These are phyloP conservation scores for Cirrhinus molitorella DNA, from an alignment of 2,797 vertebrate genomes.

Conservation along the genomic window DNA sequence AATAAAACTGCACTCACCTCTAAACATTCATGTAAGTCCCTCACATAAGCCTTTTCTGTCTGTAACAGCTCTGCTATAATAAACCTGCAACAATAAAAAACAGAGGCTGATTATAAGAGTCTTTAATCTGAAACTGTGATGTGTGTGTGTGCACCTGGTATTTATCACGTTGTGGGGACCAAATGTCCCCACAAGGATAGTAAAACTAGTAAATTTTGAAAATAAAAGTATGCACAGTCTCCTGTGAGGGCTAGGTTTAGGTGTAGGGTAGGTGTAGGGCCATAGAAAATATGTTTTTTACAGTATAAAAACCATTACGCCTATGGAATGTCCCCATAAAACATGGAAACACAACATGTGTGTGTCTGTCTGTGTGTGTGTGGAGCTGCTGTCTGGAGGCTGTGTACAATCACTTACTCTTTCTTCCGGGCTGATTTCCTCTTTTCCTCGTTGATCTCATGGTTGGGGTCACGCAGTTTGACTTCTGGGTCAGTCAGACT, in stretches of 20 bases:
- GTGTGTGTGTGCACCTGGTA: too few species aligned
- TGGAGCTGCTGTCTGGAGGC: neutral
- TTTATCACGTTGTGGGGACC: too few species aligned
- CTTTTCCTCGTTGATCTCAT: constrained; percentile 96
- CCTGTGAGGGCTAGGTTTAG: too few species aligned
- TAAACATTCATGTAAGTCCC: constrained; percentile 94
- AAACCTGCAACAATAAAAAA: constrained; percentile 79
- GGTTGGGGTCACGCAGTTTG: constrained; percentile 92
- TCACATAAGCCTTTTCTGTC: constrained; percentile 96
- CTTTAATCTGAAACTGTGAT: neutral
- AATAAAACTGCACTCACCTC: constrained; percentile 81
- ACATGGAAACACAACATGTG: too few species aligned
- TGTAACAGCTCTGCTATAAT: constrained; percentile 98
- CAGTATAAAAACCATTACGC: too few species aligned
- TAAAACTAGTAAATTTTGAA: too few species aligned
- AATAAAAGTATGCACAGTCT: too few species aligned
- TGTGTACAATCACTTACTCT: constrained; percentile 82
- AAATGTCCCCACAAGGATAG: too few species aligned
- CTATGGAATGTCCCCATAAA: too few species aligned
- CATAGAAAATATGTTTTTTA: too few species aligned
- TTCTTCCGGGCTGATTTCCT: constrained; percentile 97
- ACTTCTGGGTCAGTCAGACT: constrained; percentile 93
- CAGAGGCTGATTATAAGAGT: neutral
- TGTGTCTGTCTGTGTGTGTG: neutral
- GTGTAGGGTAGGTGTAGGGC: too few species aligned